Evolutionary conservation across 2,113 vertebrate genomes (phyloP), one percentile per base, ranked within the genome.

Genomic region (Sinocyclocheilus rhinocerous): DNA sequence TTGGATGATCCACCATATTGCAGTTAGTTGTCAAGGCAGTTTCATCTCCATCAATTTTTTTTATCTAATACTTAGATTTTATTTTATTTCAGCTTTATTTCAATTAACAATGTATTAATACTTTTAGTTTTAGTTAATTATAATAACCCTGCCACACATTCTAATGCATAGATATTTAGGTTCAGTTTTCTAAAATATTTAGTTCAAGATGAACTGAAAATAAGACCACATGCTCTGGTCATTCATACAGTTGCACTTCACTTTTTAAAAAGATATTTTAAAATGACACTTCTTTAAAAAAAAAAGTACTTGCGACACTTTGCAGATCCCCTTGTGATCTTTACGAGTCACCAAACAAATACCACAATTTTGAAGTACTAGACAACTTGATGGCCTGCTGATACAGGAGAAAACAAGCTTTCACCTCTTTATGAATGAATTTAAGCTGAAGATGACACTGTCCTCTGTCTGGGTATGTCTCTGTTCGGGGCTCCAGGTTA

Each of bases 371-470:
- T 29, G 22, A 72, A 11, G 36, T 42, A 12, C 18, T 22, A 18
- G 8, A 39, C 18, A 72, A 72, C 9, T 2, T 5, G 10, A 11
- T 42, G 69, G 20, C 20, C 33, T 11, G 33, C 69, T 72, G 20
- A 42, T 11, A 72, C 9, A 39, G 13, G 1, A 39, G 9, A 50
- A 67, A 50, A 50, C 11, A 20, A 61, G 13, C 1, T 29, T 91
- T 90, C 88, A 98, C 98, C 92, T 94, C 92, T 94, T 98, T 98
- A 90, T 99, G 98, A 9, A 96, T 96, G 88, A 99, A 95, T 55
- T 98, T 96, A 87, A 98, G 96, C 84, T 98, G 97, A 42, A 99
- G 93, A 91, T 98, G 98, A 76, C 98, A 99, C 80, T 94, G 93
- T 6, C 98, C 98, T 0, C 98, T 94, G 87, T 99, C 94, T 0